Evolutionary conservation across 1,140 invertebrate species (phyloP), one percentile per base, ranked within the genome.

Genomic region (Drosophila sechellia): DNA sequence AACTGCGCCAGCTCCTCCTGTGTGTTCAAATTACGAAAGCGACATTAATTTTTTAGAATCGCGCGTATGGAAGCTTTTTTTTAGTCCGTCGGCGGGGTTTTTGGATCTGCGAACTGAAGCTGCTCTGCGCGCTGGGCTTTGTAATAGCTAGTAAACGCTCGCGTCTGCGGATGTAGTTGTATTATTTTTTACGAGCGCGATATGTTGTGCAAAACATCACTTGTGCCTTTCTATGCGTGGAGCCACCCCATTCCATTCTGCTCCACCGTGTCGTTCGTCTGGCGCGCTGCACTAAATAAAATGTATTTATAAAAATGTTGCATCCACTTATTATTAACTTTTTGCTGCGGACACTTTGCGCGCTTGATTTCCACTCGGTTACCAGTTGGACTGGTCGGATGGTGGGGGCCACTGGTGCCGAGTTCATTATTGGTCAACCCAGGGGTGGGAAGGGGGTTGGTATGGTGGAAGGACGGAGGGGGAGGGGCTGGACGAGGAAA

Each of bases 21-120:
- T 73, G 79, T 80, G 76, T 70, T 83, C 70, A 90, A 90, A 90
- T 90, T 86, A 90, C 77, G 79, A 81, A 79, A 83, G 87, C 77
- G 81, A 87, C 81, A 90, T 87, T 90, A 87, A 90, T 90, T 90
- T 90, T 90, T 90, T 90, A 84, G 81, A 89, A 89, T 89, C 77
- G 77, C 79, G 83, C 79, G 79, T 87, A 86, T 81, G 11, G 73
- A 59, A 65, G 81, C 58, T 79, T 73, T 8, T 2, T 22, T 15
- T 15, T 39, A 5, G 37, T 3, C 8, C 15, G n/a, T 42, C 13
- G n/a, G 5, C 4, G n/a, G 40, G 40, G n/a, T 15, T 42, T n/a
- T n/a, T 42, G n/a, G 40, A 42, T 17, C 15, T 8, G 0, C 31
- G 11, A 46, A 39, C 8, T 13, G 12, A 34, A 11, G 3, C 13